Conservation (phyloP, 2,888 invertebrate genomes). For the Allacma fusca region DNA sequence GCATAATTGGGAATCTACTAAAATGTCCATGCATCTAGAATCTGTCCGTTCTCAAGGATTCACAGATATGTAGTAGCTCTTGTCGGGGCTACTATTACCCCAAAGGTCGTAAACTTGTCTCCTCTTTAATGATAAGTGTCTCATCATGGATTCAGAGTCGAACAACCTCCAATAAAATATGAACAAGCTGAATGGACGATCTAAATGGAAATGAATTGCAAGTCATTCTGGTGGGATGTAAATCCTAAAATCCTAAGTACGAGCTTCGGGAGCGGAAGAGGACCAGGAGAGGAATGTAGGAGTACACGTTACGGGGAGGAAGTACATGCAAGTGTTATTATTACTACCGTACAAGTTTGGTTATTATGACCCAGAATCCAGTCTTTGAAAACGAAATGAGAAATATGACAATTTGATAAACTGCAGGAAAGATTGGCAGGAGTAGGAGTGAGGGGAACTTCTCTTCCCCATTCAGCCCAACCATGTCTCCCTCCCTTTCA, state of each 20-base stretch:
- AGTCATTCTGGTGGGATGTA: neutral
- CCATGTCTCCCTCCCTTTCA: too few species aligned
- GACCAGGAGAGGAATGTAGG: too few species aligned
- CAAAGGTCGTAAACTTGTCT: constrained; percentile 23
- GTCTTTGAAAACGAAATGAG: neutral
- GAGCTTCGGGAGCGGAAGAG: too few species aligned
- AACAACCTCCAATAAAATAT: neutral
- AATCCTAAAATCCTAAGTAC: neutral
- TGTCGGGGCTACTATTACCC: too few species aligned
- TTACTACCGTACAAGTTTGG: neutral
- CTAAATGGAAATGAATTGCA: constrained; percentile 14
- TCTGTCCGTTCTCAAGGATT: too few species aligned
- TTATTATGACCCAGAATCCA: neutral
- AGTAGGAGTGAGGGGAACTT: neutral
- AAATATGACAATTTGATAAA: constrained; percentile 10
- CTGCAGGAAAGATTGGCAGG: constrained; percentile 18
- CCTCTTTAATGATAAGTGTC: neutral
- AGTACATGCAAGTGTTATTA: neutral
- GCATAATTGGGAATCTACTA: too few species aligned
- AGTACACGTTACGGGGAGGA: too few species aligned
- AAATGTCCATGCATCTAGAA: too few species aligned
- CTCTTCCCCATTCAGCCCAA: too few species aligned
- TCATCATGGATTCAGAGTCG: neutral
- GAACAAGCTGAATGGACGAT: neutral
- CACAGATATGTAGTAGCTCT: too few species aligned